Base-by-base conservation (phyloP, 1,140 invertebrate genomes). In the Nixonia krombeini region DNA sequence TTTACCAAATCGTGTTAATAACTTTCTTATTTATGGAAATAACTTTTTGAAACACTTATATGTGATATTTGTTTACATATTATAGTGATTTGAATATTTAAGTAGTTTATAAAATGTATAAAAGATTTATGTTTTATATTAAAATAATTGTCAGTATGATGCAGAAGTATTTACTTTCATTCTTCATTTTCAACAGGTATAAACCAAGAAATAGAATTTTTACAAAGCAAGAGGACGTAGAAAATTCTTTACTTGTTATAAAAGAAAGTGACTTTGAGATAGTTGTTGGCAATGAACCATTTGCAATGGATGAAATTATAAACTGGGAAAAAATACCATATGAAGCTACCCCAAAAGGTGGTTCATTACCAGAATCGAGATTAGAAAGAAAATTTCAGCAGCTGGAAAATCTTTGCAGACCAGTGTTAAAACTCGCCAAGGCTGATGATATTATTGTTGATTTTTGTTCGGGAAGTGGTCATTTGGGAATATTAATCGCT, bases 401-500 rank as follows among this genome's bases (percentile, higher is more conserved):
- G 79, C 76, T 99, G 16, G 92, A 96, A 82, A 97, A 94, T 78
- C 84, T 99, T 58, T 90, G 90, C n/a, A 90, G 91, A 74, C 91
- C 94, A 13, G 91, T 95, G 0, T 75, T 92, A 1, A 88, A 89
- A 37, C 80, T 96, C 35, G 91, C 89, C 0, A 85, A 86, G 47
- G 69, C 72, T 0, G 77, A 72, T 1, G 61, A 83, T 18, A 72
- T 88, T 9, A 95, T 98, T 65, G 94, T 98, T 1, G 96, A 98
- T 80, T 98, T 98, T 83, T 98, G 96, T 83, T 94, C 93, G 72
- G 96, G 96, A 1, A 92, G 94, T 68, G 96, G 96, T 1, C 96
- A 98, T 85, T 85, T 99, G 53, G 96, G 95, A 2, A 92, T 99
- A 63, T 73, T 96, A 2, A 75, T 97, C 26, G 96, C 95, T 0